Evolutionary conservation across 2,113 vertebrate species (phyloP), one percentile per base, ranked within the genome.

Genomic region (Sander lucioperca): DNA sequence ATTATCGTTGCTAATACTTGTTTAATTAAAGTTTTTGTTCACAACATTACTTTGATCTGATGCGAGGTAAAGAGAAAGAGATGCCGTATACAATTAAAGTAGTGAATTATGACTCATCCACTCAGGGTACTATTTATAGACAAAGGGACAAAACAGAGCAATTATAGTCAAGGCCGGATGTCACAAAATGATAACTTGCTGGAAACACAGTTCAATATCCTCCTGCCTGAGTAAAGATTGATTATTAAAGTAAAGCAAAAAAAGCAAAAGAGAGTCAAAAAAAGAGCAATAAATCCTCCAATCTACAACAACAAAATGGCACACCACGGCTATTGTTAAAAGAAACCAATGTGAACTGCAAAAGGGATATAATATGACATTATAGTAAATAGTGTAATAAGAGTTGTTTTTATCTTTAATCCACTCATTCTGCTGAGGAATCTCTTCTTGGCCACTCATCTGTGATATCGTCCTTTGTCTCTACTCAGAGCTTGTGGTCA

Each of bases 101-200:
- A 77, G 27, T 63, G 64, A 45, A 30, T 58, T 43, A 54, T 88
- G 86, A 90, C 80, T 88, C 85, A 87, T 48, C 50, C 65, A 15
- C 36, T 43, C 56, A 0, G 65, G 48, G 50, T 33, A 33, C 33
- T 81, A 81, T 78, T 90, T 75, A 75, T 69, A 88, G 80, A 79
- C 18, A 18, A 18, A 73, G 45, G 69, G 47, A 69, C 68, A 53
- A 79, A 78, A 69, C 75, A 67, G 15, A 59, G 30, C 43, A 66
- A 53, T 59, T 57, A 67, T 48, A 39, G 43, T 65, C 8, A 59
- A 27, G 12, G 59, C 45, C 3, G 3, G 75, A 69, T 69, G 79
- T 69, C 56, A 61, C 74, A 30, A 58, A 69, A 59, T 33, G 56
- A 66, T 33, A 53, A 14, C 12, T 68, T 25, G 8, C n/a, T 67